Percentiles rank a stretch among this genome's conserved stretches.
Conservation (phyloP, 1,140 invertebrate genomes). For the Fopius arisanus region DNA sequence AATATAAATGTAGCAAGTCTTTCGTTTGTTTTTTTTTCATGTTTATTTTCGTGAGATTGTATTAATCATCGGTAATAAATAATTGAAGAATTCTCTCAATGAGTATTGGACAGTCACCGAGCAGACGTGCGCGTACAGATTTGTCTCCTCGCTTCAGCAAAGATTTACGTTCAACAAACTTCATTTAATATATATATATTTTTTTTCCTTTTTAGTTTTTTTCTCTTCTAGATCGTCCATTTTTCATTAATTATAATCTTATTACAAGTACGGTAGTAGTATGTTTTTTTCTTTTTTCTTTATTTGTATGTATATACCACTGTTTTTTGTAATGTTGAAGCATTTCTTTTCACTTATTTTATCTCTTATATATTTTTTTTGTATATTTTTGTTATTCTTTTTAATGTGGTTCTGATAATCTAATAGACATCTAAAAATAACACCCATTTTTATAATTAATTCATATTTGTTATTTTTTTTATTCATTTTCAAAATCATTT, state of each 20-base stretch:
- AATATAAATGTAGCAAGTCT: slow-evolving; percentile 14
- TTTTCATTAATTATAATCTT: slow-evolving; percentile 49
- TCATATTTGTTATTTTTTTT: slow-evolving; percentile 54
- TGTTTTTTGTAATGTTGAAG: slow-evolving; percentile 22
- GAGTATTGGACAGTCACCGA: not conserved
- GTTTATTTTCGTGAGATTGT: not conserved
- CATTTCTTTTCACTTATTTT: slow-evolving; percentile 14
- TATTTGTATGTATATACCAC: slow-evolving; percentile 29
- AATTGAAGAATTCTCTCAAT: not conserved
- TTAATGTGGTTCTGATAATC: slow-evolving; percentile 52
- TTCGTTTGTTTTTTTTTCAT: not conserved
- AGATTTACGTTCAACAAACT: slow-evolving; percentile 17
- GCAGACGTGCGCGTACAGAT: slow-evolving; percentile 14
- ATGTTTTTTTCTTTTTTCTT: slow-evolving; percentile 47
- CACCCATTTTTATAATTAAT: slow-evolving; percentile 58
- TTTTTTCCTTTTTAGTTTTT: not conserved
- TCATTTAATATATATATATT: not conserved
- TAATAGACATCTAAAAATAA: slow-evolving; percentile 64
- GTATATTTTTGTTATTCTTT: slow-evolving; percentile 50
- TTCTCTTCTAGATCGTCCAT: slow-evolving; percentile 10
- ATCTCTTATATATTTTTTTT: slow-evolving; percentile 29
- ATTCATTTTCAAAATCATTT: not conserved
- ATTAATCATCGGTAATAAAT: not conserved
- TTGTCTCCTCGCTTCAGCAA: not conserved
- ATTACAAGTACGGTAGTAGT: slow-evolving; percentile 50